Evolutionary conservation across 1,140 invertebrate species (phyloP).

Genomic region (Caenorhabditis briggsae): DNA sequence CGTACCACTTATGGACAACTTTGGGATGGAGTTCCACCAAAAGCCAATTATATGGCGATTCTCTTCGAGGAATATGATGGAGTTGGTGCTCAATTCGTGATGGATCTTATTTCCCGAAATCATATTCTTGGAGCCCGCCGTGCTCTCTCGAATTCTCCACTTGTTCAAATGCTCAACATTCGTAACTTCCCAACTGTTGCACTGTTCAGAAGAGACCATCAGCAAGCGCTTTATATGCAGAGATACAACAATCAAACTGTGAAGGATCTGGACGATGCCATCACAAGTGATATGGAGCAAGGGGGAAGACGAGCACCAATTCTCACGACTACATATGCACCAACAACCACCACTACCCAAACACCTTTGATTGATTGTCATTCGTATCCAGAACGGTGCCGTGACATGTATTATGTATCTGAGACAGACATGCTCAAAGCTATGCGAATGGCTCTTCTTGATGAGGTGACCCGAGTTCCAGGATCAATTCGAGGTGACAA

Average conservation of each 20-base stretch:
- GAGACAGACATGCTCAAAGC: slow-evolving; percentile 78
- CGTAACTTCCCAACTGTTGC: slow-evolving; percentile 74
- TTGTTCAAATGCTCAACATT: slow-evolving; percentile 73
- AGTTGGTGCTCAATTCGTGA: slow-evolving; percentile 69
- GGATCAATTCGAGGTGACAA: slow-evolving; percentile 70
- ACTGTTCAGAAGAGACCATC: slow-evolving; percentile 74
- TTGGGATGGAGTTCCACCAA: slow-evolving; percentile 68
- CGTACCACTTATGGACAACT: slow-evolving; percentile 74
- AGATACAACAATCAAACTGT: slow-evolving; percentile 64
- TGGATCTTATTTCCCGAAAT: slow-evolving; percentile 71
- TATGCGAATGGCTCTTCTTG: slow-evolving; percentile 64
- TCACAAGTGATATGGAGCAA: slow-evolving; percentile 49
- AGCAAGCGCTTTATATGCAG: slow-evolving; percentile 75
- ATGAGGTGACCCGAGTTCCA: slow-evolving; percentile 63
- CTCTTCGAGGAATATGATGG: slow-evolving; percentile 76
- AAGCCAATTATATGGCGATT: slow-evolving; percentile 75
- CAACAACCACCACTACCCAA: slow-evolving; percentile 62
- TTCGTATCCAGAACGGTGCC: slow-evolving; percentile 67
- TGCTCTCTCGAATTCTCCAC: slow-evolving; percentile 73
- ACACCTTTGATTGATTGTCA: slow-evolving; percentile 67
- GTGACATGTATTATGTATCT: slow-evolving; percentile 74
- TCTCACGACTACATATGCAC: slow-evolving; percentile 56
- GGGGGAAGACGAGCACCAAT: slow-evolving; percentile 38
- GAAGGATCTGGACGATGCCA: slow-evolving; percentile 34
- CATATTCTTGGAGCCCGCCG: slow-evolving; percentile 70